Evolutionary conservation across 1,140 invertebrate species (phyloP), one percentile per base, ranked within the genome.

Genomic region (Luehdorfia chinensis): DNA sequence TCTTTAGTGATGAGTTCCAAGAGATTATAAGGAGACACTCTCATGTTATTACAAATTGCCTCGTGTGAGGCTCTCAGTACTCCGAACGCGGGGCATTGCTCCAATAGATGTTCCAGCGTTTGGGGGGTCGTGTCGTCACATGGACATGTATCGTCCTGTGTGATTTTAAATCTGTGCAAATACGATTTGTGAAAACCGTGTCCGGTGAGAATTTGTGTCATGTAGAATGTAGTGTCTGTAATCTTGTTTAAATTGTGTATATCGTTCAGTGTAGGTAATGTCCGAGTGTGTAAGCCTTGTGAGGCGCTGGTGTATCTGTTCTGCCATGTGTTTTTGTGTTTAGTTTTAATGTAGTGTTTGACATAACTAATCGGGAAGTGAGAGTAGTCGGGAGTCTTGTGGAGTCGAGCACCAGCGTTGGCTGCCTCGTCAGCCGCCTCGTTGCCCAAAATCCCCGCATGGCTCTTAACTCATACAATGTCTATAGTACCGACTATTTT

Each of bases 391-490:
- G 19, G 19, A 7, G 19, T 21, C 19, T 7, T 21, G 19, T 21
- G 19, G 3, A 21, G 19, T 7, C 19, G 19, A 21, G 19, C 19
- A 8, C 21, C 2, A 2, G 21, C 21, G 21, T 23, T 23, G 2
- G 21, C 21, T 8, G 21, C 21, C 2, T 8, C 21, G 8, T 23
- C 21, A 6, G 21, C 21, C 21, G 21, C 21, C 21, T 23, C 2
- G 8, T 23, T 23, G 21, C 21, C 21, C 21, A 23, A 4, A 23
- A 23, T 23, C 5, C 21, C 21, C 21, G 8, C 2, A 23, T 23
- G 21, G 21, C 21, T 23, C 21, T 23, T 49, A 0, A 41, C 47
- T 36, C 47, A 49, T 9, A 49, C 7, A 1, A 49, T 12, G 28
- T 12, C 9, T 2, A 31, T 12, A 6, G 1, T 31, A 6, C 28